Evolutionary conservation across 2,888 invertebrate genomes (phyloP), one percentile per base, ranked within the genome.

Genomic region (Himalopsyche japonica): DNA sequence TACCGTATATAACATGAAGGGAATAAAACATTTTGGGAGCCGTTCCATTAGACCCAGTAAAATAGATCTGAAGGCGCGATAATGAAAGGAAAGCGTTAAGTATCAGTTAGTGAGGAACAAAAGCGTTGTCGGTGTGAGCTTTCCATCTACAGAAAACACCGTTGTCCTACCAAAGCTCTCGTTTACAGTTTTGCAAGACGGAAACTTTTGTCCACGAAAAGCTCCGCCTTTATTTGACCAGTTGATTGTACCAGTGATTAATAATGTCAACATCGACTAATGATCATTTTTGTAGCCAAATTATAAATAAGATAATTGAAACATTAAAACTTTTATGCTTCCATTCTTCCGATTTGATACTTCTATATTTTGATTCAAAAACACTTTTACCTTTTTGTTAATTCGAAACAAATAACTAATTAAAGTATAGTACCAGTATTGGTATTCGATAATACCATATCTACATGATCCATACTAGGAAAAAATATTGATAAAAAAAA

Each of bases 51-150:
- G 70, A 70, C 70, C 70, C 70, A 70, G 70, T 70, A 70, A 70
- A 70, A 70, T 27, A 70, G 70, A 70, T 70, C 70, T 70, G 70
- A 70, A 70, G 12, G 70, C 70, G 70, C 70, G 70, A 70, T 70
- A 70, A 70, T 70, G 70, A 70, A 70, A 70, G 70, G 70, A 70
- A 70, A 70, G 27, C 70, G 70, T 70, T 70, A 70, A 70, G 70
- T 70, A 70, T 70, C 70, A 70, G 70, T 70, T 70, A 70, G 70
- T 70, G 70, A 70, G 70, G 70, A 70, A 70, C 70, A 70, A 70
- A 70, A 70, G 70, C 70, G 15, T 30, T 70, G 70, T 70, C 70
- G 70, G 70, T 70, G 24, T 30, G 27, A 70, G 70, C 70, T 30
- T 70, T 70, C 70, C 70, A 27, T 70, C 70, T 70, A 70, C 70